These are phyloP conservation scores for Microctonus hyperodae DNA, from an alignment of 2,888 invertebrate species.

Conservation along the genomic window DNA sequence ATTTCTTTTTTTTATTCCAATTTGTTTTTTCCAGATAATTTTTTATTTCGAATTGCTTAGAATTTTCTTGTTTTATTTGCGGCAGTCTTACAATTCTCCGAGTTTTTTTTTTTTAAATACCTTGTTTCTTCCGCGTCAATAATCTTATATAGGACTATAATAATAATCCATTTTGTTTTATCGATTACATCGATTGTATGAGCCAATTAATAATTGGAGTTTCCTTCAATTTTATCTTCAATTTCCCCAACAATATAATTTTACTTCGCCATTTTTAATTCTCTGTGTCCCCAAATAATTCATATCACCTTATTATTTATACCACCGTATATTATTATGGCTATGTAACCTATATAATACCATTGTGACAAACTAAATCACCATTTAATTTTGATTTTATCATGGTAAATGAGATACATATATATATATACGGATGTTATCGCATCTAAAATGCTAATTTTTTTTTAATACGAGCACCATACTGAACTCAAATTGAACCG, in stretches of 20 bases:
- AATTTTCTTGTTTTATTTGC: conserved; percentile 15
- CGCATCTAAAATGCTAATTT: conserved; percentile 7
- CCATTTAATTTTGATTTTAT: conserved; percentile 33
- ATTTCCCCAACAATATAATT: background rate
- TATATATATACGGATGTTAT: conserved; percentile 7
- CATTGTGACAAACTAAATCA: conserved; percentile 4
- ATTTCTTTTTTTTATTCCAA: background rate
- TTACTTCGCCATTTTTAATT: background rate
- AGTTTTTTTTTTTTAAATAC: conserved; percentile 22
- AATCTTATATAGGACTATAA: conserved; percentile 2
- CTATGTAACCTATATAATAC: background rate
- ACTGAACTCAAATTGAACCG: conserved; percentile 41
- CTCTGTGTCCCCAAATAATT: background rate
- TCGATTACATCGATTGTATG: conserved; percentile 6
- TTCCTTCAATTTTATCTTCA: background rate
- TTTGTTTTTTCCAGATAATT: background rate
- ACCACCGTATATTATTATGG: background rate
- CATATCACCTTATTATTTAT: background rate
- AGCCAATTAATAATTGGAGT: background rate
- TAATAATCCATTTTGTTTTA: background rate
- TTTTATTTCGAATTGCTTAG: background rate
- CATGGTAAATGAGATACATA: conserved; percentile 8
- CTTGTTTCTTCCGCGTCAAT: conserved; percentile 17
- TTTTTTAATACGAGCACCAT: conserved; percentile 23
- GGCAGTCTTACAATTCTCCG: conserved; percentile 32